Evolutionary conservation across 2,113 vertebrate species (phyloP).

Genomic region (Dasypus novemcinctus): DNA sequence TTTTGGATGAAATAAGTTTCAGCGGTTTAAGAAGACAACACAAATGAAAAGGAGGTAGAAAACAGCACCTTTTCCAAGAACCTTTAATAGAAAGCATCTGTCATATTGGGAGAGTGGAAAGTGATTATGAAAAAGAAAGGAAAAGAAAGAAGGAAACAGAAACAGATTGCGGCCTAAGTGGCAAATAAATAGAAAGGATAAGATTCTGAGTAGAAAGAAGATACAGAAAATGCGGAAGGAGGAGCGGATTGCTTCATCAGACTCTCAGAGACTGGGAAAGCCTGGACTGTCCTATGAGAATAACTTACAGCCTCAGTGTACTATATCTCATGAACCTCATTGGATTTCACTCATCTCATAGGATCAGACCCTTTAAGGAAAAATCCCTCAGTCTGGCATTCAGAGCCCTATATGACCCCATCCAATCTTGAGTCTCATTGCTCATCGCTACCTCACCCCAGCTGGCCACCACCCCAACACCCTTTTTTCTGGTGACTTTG

Average conservation of each 20-base stretch:
- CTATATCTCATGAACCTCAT: not conserved
- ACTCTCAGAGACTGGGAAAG: not conserved
- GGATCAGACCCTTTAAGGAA: not conserved
- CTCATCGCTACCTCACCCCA: not conserved
- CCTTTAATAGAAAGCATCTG: not conserved
- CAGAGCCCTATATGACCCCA: not conserved
- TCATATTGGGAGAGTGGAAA: not conserved
- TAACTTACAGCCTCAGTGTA: not conserved
- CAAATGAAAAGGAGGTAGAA: not conserved
- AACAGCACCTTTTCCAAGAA: not conserved
- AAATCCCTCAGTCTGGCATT: not conserved
- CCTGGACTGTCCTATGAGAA: not conserved
- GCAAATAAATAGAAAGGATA: not conserved
- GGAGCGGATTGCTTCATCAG: not conserved
- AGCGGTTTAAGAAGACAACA: not conserved
- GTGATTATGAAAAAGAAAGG: not conserved
- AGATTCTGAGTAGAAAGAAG: not conserved
- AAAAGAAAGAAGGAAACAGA: not conserved
- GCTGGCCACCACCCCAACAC: not conserved
- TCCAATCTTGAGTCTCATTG: not conserved
- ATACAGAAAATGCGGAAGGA: not conserved
- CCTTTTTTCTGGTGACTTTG: not conserved
- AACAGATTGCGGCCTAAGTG: not conserved
- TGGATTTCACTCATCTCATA: not conserved
- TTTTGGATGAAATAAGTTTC: not conserved